Conservation (phyloP, 2,888 invertebrate species). For the Orthosia cruda region DNA sequence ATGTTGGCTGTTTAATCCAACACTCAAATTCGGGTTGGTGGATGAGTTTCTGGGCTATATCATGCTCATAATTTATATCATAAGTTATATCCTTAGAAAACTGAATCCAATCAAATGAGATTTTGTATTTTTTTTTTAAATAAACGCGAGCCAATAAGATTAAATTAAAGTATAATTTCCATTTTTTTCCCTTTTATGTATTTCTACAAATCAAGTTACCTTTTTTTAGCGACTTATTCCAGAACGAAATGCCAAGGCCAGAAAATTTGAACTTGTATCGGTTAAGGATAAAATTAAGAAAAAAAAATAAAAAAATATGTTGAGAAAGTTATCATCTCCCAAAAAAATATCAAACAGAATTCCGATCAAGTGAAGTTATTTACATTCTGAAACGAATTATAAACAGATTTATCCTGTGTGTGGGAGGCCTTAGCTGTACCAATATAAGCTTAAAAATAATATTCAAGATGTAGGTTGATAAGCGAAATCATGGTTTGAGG, state of each 20-base stretch:
- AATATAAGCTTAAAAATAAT: conserved; percentile 12
- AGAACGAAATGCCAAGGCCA: neutral
- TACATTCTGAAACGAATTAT: conserved; percentile 40
- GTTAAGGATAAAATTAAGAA: conserved; percentile 19
- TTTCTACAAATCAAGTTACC: neutral
- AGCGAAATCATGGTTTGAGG: neutral
- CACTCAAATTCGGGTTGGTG: too few species aligned
- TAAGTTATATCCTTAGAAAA: neutral
- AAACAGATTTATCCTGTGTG: conserved; percentile 29
- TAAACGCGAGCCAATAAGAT: neutral
- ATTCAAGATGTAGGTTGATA: neutral
- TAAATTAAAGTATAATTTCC: too few species aligned
- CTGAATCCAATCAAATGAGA: neutral
- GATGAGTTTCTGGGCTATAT: neutral
- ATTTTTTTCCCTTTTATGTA: neutral
- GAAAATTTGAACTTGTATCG: conserved; percentile 21
- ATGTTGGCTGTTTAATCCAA: too few species aligned
- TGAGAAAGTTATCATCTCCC: conserved; percentile 14
- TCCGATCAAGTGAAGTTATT: conserved; percentile 44
- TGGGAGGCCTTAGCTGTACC: conserved; percentile 2
- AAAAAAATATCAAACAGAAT: conserved; percentile 41
- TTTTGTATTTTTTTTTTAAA: too few species aligned
- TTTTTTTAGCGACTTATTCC: neutral
- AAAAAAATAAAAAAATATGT: conserved; percentile 3
- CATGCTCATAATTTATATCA: neutral